Evolutionary conservation across 2,113 vertebrate genomes (phyloP), one percentile per base, ranked within the genome.

Genomic region (Pedionomus torquatus): DNA sequence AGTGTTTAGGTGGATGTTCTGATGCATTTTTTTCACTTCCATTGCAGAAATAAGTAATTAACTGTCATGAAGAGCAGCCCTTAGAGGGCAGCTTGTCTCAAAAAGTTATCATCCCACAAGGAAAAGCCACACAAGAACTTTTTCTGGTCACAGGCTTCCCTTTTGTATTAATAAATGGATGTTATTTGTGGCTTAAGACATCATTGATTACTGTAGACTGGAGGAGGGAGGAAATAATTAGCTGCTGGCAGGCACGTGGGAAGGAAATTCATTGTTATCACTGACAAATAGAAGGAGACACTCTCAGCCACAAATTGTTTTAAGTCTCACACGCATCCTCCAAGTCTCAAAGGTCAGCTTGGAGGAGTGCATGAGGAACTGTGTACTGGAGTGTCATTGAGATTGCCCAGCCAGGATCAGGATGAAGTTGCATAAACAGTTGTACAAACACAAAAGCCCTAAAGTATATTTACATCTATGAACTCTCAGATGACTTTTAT

Each of bases 221-320:
- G 30, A 85, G 54, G 31, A 87, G 24, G 48, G 24, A 93, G 61
- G 78, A 94, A 91, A 81, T 71, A 89, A 96, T 94, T 93, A 91
- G 70, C 33, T 61, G 6, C 66, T 85, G 66, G 41, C 30, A 85
- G 52, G n/a, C 41, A 58, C 0, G 1, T 88, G 64, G 58, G 74
- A 88, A 88, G 37, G 49, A 88, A 96, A 81, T 72, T 86, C 3
- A 0, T 68, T 64, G 31, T 60, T 46, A 37, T 68, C 31, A 13
- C 7, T 52, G 90, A 79, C 15, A 93, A 87, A 72, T 44, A 14
- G 43, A 84, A 65, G 52, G 37, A 89, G 33, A 82, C 2, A 7
- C 7, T 70, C 35, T 74, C 37, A 79, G 52, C 37, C n/a, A 85
- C 26, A 82, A 80, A 83, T 61, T 66, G 18, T 66, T 70, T 86